A percentile compares a stretch with the other conserved stretches of the same genome.
Evolutionary conservation across 2,113 vertebrate genomes (phyloP).

Genomic region (Benthochromis sp.): DNA sequence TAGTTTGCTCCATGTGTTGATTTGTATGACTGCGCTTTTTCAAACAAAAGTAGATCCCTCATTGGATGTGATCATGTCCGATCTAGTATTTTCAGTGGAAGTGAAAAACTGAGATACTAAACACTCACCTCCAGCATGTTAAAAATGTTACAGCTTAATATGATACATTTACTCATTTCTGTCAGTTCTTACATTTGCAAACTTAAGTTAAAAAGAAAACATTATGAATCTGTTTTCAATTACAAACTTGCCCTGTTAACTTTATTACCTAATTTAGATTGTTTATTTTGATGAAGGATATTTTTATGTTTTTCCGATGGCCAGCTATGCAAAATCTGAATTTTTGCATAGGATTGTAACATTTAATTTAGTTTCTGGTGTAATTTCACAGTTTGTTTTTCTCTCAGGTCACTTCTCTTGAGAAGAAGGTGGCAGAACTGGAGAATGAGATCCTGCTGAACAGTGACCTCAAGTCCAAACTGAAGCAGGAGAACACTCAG

Average conservation of each 20-base stretch:
- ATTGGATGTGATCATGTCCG: not conserved
- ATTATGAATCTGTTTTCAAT: not conserved
- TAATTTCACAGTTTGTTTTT: not conserved
- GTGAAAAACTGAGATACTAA: not conserved
- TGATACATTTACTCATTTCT: not conserved
- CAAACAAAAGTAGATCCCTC: not conserved
- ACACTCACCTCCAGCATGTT: not conserved
- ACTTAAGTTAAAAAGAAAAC: not conserved
- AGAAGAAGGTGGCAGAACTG: slow-evolving; percentile 92
- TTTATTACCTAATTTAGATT: not conserved
- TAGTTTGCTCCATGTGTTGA: not conserved
- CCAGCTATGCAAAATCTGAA: not conserved
- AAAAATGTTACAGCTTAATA: not conserved
- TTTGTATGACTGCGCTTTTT: not conserved
- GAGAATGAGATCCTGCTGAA: slow-evolving; percentile 86
- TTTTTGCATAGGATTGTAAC: not conserved
- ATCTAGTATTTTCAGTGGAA: not conserved
- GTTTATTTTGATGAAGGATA: not conserved
- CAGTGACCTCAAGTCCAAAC: slow-evolving; percentile 85
- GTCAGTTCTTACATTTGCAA: not conserved
- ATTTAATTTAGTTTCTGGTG: not conserved
- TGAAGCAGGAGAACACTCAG: slow-evolving; percentile 92
- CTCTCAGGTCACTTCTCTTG: slow-evolving; percentile 82
- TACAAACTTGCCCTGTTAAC: not conserved
- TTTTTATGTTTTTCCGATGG: not conserved